Evolutionary conservation across 1,140 invertebrate genomes (phyloP).

Genomic region (Cephus cinctus): DNA sequence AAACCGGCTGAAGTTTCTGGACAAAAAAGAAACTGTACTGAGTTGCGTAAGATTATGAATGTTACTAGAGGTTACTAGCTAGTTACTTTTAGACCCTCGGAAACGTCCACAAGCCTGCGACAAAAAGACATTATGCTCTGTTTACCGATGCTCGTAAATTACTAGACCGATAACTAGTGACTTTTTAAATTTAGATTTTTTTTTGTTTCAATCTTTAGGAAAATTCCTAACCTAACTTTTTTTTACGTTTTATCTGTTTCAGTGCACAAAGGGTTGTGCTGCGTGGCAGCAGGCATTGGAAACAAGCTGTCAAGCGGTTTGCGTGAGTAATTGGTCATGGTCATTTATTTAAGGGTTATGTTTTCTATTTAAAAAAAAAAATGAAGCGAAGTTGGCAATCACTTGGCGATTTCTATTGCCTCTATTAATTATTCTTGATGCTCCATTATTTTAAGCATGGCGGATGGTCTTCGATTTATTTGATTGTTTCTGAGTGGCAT

Average conservation of each 20-base stretch:
- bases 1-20: too few relatives aligned
- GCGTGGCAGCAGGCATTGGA: slow-evolving; percentile 68
- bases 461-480: not conserved
- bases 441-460: slow-evolving; percentile 1
- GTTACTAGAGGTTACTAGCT: not conserved
- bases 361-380: slow-evolving; percentile 1
- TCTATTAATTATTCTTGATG: slow-evolving; percentile 4
- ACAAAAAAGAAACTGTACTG: not conserved
- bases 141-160: too few relatives aligned
- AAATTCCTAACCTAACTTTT: not conserved
- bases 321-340: slow-evolving; percentile 65
- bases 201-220: not conserved
- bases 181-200: not conserved
- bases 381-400: not conserved
- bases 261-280: slow-evolving; percentile 70
- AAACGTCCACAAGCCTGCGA: too few relatives aligned
- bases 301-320: slow-evolving; percentile 67
- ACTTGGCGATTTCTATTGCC: slow-evolving; percentile 12
- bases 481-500: too few relatives aligned
- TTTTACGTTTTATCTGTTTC: slow-evolving; percentile 46
- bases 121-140: too few relatives aligned
- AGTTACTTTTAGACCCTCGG: not conserved
- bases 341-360: too few relatives aligned
- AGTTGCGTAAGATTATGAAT: not conserved
- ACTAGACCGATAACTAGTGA: too few relatives aligned